phyloP scores from a whole-genome alignment of 2,797 vertebrate species.

The Pygocentrus nattereri region DNA sequence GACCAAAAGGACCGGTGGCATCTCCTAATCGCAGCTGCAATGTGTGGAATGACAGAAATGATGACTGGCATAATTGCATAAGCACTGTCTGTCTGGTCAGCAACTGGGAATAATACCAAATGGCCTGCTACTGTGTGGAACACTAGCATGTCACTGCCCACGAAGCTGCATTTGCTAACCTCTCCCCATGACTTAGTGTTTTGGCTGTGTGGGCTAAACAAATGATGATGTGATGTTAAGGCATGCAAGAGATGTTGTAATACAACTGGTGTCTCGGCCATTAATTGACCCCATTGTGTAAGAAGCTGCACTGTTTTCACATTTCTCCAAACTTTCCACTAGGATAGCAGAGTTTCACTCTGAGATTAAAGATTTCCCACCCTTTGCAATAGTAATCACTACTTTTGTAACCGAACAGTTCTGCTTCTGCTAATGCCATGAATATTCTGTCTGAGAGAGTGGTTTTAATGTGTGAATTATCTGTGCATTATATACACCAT shows the following conservation, averaged over 20 bases:
- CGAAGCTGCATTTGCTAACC: slow-evolving; percentile 27
- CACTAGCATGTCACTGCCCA: slow-evolving; percentile 3
- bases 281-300: slow-evolving; percentile 1
- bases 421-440: too few species aligned
- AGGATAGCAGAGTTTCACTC: neutral
- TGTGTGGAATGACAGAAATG: slow-evolving; percentile 52
- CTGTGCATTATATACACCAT: neutral
- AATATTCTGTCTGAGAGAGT: neutral
- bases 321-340: slow-evolving; percentile 31
- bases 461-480: neutral
- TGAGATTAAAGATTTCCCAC: neutral
- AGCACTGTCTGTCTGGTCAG: slow-evolving; percentile 33
- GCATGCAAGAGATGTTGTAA: slow-evolving; percentile 63
- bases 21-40: slow-evolving; percentile 43
- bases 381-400: neutral
- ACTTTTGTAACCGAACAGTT: too few species aligned
- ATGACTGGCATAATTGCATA: slow-evolving; percentile 26
- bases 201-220: slow-evolving; percentile 19
- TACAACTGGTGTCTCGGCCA: slow-evolving; percentile 16
- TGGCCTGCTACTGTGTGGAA: slow-evolving; percentile 13
- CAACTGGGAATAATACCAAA: slow-evolving; percentile 32
- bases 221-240: slow-evolving; percentile 33
- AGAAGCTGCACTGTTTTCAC: neutral
- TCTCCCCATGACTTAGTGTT: slow-evolving; percentile 30
- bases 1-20: slow-evolving; percentile 22